Evolutionary conservation across 2,113 vertebrate species (phyloP), one percentile per base, ranked within the genome.

Genomic region (Urocolius indicus): DNA sequence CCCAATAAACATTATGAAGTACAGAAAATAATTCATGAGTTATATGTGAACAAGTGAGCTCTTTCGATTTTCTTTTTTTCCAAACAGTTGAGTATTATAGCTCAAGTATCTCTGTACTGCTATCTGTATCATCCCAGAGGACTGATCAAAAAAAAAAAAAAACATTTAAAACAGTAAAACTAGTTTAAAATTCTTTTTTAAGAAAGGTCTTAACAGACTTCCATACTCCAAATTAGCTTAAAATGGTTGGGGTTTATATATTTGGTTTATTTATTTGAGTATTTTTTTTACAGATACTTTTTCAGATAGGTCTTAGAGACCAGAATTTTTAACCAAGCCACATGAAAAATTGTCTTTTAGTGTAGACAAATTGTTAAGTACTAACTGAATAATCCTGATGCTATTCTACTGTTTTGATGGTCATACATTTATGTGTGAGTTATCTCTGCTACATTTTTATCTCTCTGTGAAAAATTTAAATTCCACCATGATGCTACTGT

Each of bases 41-140:
- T 66, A 38, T 41, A 59, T 34, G 52, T 17, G 12, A 45, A 46
- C 2, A 75, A 26, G 4, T 49, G 3, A 67, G 5, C 29, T 55
- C 17, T 80, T 69, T 55, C 2, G 16, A 0, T 63, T 67, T 68
- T 58, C 13, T 36, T 1, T 29, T 83, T 91, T 92, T 66, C 29
- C 17, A 73, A 24, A 2, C 1, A 32, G 0, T 34, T 58, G 6
- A 5, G 5, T 10, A 46, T 27, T 19, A 22, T 23, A 21, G 6
- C 26, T 74, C 16, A 19, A 49, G 6, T 38, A 69, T 57, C 23
- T 91, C 27, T 65, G 6, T 36, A 52, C 16, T 36, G 4, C 16
- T 83, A 3, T 21, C 3, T 48, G 1, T 58, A 32, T 38, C 18
- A 46, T 36, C 11, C 27, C 19, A 67, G 23, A 74, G 0, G 7